Conservation (phyloP, 2,113 vertebrate species). For the Syngnathus scovelli region DNA sequence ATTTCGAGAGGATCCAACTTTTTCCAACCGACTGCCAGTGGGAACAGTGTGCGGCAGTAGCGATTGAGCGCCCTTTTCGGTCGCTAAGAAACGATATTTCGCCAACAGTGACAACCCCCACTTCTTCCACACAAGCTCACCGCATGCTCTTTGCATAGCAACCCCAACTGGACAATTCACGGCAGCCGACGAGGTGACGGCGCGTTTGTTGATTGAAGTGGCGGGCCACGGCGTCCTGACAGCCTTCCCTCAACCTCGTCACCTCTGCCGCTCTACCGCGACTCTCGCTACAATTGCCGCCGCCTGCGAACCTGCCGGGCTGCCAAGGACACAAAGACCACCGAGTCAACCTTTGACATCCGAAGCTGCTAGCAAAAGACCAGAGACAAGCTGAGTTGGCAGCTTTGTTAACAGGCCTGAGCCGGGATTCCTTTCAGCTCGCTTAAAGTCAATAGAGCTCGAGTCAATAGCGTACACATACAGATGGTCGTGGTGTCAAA, state of each 20-base stretch:
- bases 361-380: conserved; percentile 63
- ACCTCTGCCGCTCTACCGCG: conserved; percentile 60
- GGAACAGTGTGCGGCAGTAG: conserved; percentile 22
- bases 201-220: conserved; percentile 47
- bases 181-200: conserved; percentile 34
- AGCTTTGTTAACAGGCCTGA: conserved; percentile 60
- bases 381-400: conserved; percentile 65
- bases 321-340: conserved; percentile 67
- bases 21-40: background rate
- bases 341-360: conserved; percentile 66
- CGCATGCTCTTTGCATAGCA: conserved; percentile 39
- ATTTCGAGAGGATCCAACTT: background rate
- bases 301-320: conserved; percentile 64
- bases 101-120: conserved; percentile 32
- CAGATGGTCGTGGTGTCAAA: conserved; percentile 49
- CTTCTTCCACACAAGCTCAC: conserved; percentile 6
- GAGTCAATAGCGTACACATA: conserved; percentile 61
- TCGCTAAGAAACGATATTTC: conserved; percentile 28
- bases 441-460: conserved; percentile 59
- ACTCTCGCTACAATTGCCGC: conserved; percentile 61
- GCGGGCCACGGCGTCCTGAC: conserved; percentile 53
- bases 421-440: conserved; percentile 56
- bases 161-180: conserved; percentile 44
- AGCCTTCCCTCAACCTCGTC: conserved; percentile 63
- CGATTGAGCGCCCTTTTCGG: conserved; percentile 30